Evolutionary conservation across 1,140 invertebrate species (phyloP).

Genomic region (Drosophila persimilis): DNA sequence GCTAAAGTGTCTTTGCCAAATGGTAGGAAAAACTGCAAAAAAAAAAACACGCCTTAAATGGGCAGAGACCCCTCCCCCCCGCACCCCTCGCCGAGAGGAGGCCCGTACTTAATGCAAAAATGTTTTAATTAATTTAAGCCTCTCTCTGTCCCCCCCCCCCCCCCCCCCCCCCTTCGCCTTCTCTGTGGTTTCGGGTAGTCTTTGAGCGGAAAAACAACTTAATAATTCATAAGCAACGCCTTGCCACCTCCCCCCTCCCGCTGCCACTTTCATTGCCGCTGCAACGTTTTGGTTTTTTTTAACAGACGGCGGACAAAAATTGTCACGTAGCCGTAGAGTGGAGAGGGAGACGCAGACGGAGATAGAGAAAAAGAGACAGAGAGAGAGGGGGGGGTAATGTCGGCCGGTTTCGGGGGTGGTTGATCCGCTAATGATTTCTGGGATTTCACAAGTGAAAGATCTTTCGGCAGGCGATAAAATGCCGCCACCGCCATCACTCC

Average conservation of each 20-base stretch:
- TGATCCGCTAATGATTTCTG: slow-evolving; percentile 73
- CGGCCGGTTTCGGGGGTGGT: slow-evolving; percentile 14
- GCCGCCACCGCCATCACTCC: no score
- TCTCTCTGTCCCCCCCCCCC: background rate
- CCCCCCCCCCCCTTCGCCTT: no score
- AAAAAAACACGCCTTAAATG: slow-evolving; percentile 29
- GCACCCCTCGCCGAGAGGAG: background rate
- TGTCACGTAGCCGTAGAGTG: background rate
- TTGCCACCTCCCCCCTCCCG: no score
- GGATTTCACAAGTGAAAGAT: slow-evolving; percentile 72
- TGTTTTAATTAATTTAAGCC: slow-evolving; percentile 76
- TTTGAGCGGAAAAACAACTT: slow-evolving; percentile 58
- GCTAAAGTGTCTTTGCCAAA: slow-evolving; percentile 62
- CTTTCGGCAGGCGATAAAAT: slow-evolving; percentile 51
- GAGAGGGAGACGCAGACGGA: no score
- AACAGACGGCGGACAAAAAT: slow-evolving; percentile 9
- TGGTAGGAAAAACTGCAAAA: background rate
- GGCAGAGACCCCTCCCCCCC: slow-evolving; percentile 8
- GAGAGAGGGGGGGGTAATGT: no score
- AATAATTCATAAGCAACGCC: slow-evolving; percentile 68
- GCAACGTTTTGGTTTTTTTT: background rate
- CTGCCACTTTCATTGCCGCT: no score
- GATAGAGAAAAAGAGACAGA: no score
- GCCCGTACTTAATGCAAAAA: slow-evolving; percentile 70
- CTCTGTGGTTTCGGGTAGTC: background rate